phyloP scores from a whole-genome alignment of 2,797 vertebrate species.

The Lophotriccus pileatus region DNA sequence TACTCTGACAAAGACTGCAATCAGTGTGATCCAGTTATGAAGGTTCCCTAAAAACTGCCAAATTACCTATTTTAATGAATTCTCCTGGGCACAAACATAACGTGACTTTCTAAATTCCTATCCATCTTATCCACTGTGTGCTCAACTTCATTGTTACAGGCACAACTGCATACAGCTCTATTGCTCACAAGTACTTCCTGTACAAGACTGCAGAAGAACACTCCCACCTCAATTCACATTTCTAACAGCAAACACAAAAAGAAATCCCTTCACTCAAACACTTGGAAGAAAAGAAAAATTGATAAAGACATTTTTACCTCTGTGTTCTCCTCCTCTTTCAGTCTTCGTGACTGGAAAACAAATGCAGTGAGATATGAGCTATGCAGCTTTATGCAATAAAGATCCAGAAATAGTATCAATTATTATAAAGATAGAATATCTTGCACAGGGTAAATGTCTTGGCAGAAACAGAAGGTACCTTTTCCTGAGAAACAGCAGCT shows the following conservation, averaged over 20 bases:
- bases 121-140: background rate
- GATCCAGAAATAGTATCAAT: background rate
- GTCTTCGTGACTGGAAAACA: conserved; percentile 91
- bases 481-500: conserved; percentile 89
- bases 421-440: background rate
- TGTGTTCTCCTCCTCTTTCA: conserved; percentile 83
- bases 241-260: background rate
- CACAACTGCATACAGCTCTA: background rate
- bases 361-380: conserved; percentile 24
- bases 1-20: conserved; percentile 3
- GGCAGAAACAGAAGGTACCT: conserved; percentile 76
- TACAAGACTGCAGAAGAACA: background rate
- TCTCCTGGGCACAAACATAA: background rate
- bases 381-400: background rate
- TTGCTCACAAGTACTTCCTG: background rate
- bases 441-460: background rate
- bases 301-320: conserved; percentile 73
- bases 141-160: background rate
- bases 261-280: background rate
- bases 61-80: background rate
- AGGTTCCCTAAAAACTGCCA: conserved; percentile 33
- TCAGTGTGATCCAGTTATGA: conserved; percentile 5
- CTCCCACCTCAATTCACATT: background rate
- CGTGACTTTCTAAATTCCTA: background rate
- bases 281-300: background rate